Percentiles rank a stretch among this genome's conserved stretches.
Evolutionary conservation across 2,888 invertebrate genomes (phyloP).

Genomic region (Drosophila suboccidentalis): DNA sequence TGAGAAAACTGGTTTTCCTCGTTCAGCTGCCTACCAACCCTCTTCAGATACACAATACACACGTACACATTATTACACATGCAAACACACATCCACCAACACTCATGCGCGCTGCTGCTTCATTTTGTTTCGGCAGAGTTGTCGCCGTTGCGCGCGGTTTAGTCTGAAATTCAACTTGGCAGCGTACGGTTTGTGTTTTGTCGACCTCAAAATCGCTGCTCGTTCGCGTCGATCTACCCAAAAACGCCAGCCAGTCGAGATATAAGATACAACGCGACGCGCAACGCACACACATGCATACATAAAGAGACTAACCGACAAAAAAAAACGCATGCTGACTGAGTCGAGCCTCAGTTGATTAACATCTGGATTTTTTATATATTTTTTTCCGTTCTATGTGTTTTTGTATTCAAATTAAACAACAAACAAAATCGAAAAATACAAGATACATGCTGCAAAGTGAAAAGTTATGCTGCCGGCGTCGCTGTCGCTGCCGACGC

Average conservation of each 20-base stretch:
- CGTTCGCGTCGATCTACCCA: constrained; percentile 47
- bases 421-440: constrained; percentile 20
- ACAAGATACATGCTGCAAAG: constrained; percentile 58
- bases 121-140: constrained; percentile 76
- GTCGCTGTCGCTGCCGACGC: constrained; percentile 56
- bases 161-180: constrained; percentile 70
- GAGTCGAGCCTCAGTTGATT: constrained; percentile 32
- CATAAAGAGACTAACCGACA: constrained; percentile 29
- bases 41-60: constrained; percentile 19
- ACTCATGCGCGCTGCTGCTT: constrained; percentile 65
- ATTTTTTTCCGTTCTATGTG: constrained; percentile 37
- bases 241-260: constrained; percentile 38
- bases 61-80: constrained; percentile 21
- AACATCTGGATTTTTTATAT: constrained; percentile 35
- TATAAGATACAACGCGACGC: constrained; percentile 54
- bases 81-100: constrained; percentile 45
- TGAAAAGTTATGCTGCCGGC: constrained; percentile 66
- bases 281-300: constrained; percentile 31
- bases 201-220: constrained; percentile 21
- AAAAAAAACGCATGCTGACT: constrained; percentile 14
- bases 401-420: constrained; percentile 15
- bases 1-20: constrained; percentile 67
- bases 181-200: constrained; percentile 57
- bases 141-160: constrained; percentile 62
- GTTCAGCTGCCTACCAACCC: constrained; percentile 60